Conservation (phyloP, 2,113 vertebrate genomes). For the Rhagologus leucostigma region DNA sequence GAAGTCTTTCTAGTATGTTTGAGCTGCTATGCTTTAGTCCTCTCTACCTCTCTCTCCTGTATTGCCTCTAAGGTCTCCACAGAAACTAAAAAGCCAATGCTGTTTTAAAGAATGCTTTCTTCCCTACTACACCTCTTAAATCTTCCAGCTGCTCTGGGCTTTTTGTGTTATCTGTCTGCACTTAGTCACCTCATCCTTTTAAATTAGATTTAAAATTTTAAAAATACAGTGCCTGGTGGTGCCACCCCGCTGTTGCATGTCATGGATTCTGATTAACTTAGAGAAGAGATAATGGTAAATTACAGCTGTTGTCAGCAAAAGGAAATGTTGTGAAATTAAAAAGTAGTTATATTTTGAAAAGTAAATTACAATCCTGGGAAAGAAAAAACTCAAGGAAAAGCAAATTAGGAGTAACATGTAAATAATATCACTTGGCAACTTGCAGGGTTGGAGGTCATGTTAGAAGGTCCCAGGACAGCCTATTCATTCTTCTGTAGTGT, state of each 20-base stretch:
- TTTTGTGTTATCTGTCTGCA: conserved; percentile 10
- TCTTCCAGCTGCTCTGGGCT: not conserved
- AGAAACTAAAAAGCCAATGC: not conserved
- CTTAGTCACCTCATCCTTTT: conserved; percentile 10
- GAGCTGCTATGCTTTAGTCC: not conserved
- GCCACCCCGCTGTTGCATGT: not conserved
- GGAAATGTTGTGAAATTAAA: not conserved
- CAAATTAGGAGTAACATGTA: not conserved
- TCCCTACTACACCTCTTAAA: conserved; percentile 26
- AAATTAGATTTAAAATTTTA: conserved; percentile 1
- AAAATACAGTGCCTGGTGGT: not conserved
- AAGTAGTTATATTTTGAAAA: not conserved
- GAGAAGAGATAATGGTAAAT: not conserved
- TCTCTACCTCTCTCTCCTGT: not conserved
- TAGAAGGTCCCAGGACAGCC: not conserved
- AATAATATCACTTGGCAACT: not conserved
- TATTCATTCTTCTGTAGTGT: not conserved
- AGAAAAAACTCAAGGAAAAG: not conserved
- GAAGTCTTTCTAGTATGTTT: not conserved
- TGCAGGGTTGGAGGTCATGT: not conserved
- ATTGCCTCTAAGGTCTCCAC: not conserved
- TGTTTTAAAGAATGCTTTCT: conserved; percentile 12
- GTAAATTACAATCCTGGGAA: not conserved
- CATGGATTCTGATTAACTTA: not conserved
- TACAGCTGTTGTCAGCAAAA: not conserved